phyloP scores from a whole-genome alignment of 2,797 vertebrate species.

The Acanthornis magna region DNA sequence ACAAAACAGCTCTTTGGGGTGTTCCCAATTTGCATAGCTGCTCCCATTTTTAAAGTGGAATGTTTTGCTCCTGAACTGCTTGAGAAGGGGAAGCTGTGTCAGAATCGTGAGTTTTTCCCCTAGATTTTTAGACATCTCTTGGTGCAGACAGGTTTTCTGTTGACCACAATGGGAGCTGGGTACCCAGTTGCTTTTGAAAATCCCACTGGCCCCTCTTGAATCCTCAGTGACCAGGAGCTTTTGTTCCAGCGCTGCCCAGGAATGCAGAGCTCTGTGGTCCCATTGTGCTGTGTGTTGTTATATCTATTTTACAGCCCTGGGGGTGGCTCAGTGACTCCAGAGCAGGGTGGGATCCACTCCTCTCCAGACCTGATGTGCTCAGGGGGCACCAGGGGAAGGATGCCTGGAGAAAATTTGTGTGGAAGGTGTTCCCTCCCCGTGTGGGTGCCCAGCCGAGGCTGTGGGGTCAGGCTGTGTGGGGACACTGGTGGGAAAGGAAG shows the following conservation, averaged over 20 bases:
- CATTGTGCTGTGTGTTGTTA: background rate
- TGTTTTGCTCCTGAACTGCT: background rate
- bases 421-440: accelerated
- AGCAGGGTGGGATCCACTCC: background rate
- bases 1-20: background rate
- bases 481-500: background rate
- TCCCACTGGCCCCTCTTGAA: background rate
- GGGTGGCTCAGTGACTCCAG: background rate
- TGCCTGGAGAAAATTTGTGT: accelerated
- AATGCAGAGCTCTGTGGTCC: conserved; percentile 12
- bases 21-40: background rate
- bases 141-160: background rate
- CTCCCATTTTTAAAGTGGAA: background rate
- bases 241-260: background rate
- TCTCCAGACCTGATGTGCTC: background rate
- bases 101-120: background rate
- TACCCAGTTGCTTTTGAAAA: background rate
- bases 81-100: background rate
- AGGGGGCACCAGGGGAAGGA: accelerated
- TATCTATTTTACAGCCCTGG: background rate
- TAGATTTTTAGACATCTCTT: background rate
- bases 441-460: background rate
- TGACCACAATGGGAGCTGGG: background rate
- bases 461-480: background rate
- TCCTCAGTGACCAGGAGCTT: background rate